Base-by-base conservation (phyloP, 2,888 invertebrate genomes). In the Ganaspis brasiliensis region DNA sequence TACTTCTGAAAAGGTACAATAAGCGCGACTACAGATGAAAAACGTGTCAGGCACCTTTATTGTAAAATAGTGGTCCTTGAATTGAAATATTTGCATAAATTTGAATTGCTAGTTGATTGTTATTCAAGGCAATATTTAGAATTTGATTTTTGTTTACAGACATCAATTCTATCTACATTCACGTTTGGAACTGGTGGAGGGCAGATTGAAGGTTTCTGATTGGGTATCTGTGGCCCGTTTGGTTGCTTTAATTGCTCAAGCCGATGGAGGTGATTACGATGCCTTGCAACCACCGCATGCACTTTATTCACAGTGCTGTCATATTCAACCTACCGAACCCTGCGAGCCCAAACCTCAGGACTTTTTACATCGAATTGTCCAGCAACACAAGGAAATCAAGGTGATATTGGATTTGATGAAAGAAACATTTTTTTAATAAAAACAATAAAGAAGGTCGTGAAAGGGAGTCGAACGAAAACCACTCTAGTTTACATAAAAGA, bases 161-260 rank as follows among this genome's bases (percentile, higher is more conserved):
- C 94, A 97, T 91, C 95, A 96, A 90, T 97, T 97, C 92, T 98
- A 96, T 90, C 94, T 97, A 82, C 96, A 97, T 91, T 96, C 97
- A 1, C 95, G 95, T 87, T 93, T 95, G 56, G 97, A 97, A 89
- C 92, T 96, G 82, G 92, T 94, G 67, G 96, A 96, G 88, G 96
- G 95, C 19, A 94, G 95, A 77, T 93, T 97, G 16, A 94, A 94
- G 75, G 95, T 95, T 9, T 93, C 94, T 19, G 95, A 96, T 86
- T 94, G 95, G 92, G 93, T 94, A 84, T 94, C 94, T 35, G 95
- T 95, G 5, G 94, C 95, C 59, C 94, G 94, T 85, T 92, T 97
- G 81, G 94, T 96, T 57, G 97, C 97, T 14, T 93, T 96, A 81
- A 94, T 97, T 81, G 96, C 96, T 6, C 90, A 94, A 87, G 94